These are phyloP conservation scores for Daphoenositta chrysoptera DNA, from an alignment of 2,113 vertebrate genomes.

Conservation along the genomic window DNA sequence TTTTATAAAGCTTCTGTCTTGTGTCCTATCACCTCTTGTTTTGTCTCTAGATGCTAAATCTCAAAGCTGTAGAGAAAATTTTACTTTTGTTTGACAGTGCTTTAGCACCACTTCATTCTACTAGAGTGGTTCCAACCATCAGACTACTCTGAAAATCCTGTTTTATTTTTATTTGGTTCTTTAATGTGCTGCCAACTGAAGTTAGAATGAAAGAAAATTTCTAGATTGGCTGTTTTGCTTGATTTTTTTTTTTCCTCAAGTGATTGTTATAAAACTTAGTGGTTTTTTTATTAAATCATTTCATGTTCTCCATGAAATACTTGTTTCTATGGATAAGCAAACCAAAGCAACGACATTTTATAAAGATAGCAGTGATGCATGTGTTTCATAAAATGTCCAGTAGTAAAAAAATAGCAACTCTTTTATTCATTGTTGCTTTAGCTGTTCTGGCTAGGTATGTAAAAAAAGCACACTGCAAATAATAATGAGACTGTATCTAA, in stretches of 20 bases:
- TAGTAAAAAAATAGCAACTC: not conserved
- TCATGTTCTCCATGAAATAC: not conserved
- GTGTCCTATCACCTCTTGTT: not conserved
- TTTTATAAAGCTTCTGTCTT: not conserved
- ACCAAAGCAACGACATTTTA: not conserved
- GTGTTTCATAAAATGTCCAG: not conserved
- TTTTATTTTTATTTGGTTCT: not conserved
- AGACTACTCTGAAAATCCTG: not conserved
- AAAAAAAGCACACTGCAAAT: not conserved
- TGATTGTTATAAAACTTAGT: not conserved
- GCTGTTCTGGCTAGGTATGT: not conserved
- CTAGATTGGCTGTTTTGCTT: not conserved
- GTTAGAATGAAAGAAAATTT: not conserved
- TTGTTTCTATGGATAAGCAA: not conserved
- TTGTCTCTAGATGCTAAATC: not conserved
- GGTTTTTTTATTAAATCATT: not conserved
- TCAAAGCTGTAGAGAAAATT: not conserved
- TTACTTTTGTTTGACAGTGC: not conserved
- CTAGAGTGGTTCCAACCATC: not conserved
- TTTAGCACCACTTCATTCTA: not conserved
- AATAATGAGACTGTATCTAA: not conserved
- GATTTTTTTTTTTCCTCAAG: not conserved
- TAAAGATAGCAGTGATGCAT: not conserved
- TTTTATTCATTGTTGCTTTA: not conserved
- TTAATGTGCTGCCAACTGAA: not conserved